Conservation (phyloP, 2,888 invertebrate genomes). For the Cheilosia variabilis region DNA sequence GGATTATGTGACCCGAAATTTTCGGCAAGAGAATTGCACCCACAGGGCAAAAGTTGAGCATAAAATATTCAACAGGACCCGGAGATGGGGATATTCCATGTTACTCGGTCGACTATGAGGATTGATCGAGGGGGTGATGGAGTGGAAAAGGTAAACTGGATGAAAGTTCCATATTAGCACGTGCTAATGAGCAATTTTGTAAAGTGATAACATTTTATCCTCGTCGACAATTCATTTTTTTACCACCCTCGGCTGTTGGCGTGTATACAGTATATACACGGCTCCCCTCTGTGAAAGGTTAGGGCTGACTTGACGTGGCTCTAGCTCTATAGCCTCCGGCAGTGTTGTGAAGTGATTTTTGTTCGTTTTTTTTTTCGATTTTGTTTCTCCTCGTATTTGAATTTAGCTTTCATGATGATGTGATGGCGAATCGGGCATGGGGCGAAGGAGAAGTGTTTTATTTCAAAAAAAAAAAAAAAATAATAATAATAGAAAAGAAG, state of each 20-base stretch:
- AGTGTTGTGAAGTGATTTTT: constrained; percentile 60
- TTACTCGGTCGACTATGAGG: constrained; percentile 35
- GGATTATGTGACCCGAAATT: constrained; percentile 73
- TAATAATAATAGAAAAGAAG: constrained; percentile 16
- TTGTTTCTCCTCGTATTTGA: constrained; percentile 4
- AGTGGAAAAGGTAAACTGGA: constrained; percentile 65
- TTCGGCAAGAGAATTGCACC: constrained; percentile 74
- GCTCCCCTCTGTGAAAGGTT: constrained; percentile 34
- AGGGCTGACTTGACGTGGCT: constrained; percentile 38
- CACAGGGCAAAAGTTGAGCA: constrained; percentile 70
- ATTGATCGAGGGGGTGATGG: constrained; percentile 24
- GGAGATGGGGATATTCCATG: constrained; percentile 31
- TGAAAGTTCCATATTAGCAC: constrained; percentile 76
- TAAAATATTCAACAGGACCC: constrained; percentile 68
- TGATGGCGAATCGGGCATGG: constrained; percentile 21
- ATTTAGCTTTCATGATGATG: constrained; percentile 49
- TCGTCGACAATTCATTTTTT: constrained; percentile 73
- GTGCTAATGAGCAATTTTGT: constrained; percentile 77
- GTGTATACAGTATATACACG: not conserved
- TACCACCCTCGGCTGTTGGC: constrained; percentile 8
- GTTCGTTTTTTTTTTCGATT: constrained; percentile 2
- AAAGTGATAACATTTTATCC: constrained; percentile 77
- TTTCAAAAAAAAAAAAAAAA: not conserved
- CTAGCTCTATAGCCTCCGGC: constrained; percentile 10
- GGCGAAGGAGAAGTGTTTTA: constrained; percentile 10